These are phyloP conservation scores for Puma concolor DNA, from an alignment of 2,113 vertebrate species.

Conservation along the genomic window DNA sequence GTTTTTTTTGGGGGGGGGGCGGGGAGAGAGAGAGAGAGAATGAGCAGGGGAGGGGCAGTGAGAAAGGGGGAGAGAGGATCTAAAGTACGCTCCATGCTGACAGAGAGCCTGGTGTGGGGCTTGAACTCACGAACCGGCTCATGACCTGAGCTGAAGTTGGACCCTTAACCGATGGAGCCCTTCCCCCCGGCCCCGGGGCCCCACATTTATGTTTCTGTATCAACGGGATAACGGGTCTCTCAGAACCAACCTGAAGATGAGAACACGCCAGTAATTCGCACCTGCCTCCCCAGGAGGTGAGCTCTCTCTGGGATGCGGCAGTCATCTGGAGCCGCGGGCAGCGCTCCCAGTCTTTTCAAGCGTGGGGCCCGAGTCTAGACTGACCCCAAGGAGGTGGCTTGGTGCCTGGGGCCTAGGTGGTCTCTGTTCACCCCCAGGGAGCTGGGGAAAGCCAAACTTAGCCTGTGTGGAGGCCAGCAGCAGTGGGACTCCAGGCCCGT, in stretches of 20 bases:
- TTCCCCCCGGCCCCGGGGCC: too few relatives aligned
- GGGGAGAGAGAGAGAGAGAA: too few relatives aligned
- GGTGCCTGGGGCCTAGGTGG: background rate
- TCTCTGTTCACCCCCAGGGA: background rate
- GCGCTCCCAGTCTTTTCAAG: background rate
- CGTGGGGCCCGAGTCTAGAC: background rate
- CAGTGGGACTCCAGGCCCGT: background rate
- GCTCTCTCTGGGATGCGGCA: rapidly evolving
- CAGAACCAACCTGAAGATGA: background rate
- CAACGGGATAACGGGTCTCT: rapidly evolving
- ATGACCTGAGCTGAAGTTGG: too few relatives aligned
- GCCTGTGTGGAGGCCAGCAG: background rate
- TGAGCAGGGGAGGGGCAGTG: too few relatives aligned
- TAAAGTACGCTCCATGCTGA: too few relatives aligned
- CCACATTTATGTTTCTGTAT: rapidly evolving
- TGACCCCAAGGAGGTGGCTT: background rate
- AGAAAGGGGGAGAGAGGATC: too few relatives aligned
- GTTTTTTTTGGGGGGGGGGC: too few relatives aligned
- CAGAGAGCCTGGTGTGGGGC: too few relatives aligned
- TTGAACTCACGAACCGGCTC: too few relatives aligned
- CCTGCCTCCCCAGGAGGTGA: background rate
- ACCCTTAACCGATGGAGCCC: too few relatives aligned
- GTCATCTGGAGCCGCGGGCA: background rate
- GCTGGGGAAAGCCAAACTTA: background rate
- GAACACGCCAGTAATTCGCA: rapidly evolving